Percentiles rank a stretch among this genome's conserved stretches.
Conservation (phyloP, 2,113 vertebrate species). For the Speoplatyrhinus poulsoni region DNA sequence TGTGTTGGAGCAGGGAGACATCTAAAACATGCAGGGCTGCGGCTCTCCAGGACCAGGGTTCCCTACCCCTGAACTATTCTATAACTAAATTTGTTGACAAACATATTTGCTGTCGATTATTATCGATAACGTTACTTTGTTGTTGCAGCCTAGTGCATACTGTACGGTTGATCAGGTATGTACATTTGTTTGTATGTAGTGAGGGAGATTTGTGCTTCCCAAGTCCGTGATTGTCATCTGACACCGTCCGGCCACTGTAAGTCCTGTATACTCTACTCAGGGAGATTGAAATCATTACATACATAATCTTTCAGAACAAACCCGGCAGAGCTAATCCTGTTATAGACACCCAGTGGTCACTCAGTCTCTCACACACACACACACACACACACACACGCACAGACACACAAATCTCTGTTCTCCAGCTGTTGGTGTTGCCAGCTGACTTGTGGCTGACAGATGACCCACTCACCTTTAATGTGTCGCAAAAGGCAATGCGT, state of each 20-base stretch:
- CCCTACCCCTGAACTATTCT: too few species aligned
- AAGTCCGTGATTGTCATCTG: slow-evolving; percentile 14
- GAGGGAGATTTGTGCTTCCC: too few species aligned
- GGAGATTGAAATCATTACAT: slow-evolving; percentile 52
- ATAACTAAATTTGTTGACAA: too few species aligned
- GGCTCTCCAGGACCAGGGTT: too few species aligned
- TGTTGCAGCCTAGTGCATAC: too few species aligned
- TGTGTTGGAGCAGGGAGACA: too few species aligned
- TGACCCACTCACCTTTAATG: slow-evolving; percentile 48
- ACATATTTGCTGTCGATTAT: too few species aligned
- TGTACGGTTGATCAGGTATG: neutral
- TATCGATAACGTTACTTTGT: too few species aligned
- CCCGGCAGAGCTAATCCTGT: slow-evolving; percentile 50
- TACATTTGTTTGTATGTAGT: neutral
- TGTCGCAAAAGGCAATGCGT: slow-evolving; percentile 42
- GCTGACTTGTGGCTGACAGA: slow-evolving; percentile 39
- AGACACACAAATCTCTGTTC: neutral
- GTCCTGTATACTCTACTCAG: slow-evolving; percentile 26
- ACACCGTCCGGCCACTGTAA: slow-evolving; percentile 7
- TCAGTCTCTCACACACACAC: neutral
- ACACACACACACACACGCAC: neutral
- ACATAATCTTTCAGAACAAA: slow-evolving; percentile 47
- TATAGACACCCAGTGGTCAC: slow-evolving; percentile 15
- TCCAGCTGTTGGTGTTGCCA: slow-evolving; percentile 32
- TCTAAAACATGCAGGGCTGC: too few species aligned